Conservation (phyloP, 2,113 vertebrate species). For the Choloepus hoffmanni region DNA sequence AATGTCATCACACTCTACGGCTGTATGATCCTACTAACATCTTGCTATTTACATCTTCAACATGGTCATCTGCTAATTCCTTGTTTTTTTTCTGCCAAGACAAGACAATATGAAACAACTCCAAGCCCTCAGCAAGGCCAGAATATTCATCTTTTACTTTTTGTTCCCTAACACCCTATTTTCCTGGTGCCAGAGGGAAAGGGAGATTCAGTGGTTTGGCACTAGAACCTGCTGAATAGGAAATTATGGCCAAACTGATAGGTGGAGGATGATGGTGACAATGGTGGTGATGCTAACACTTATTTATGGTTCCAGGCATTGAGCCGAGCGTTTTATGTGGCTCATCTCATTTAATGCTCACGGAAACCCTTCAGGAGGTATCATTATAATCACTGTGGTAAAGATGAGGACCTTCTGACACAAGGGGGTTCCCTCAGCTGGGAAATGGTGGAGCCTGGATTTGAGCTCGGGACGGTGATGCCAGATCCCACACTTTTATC, state of each 20-base stretch:
- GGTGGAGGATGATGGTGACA: accelerated
- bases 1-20: accelerated
- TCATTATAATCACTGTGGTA: not conserved
- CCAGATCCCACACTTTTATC: not conserved
- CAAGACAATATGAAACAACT: not conserved
- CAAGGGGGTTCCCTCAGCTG: not conserved
- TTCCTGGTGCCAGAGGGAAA: not conserved
- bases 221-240: not conserved
- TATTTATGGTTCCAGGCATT: not conserved
- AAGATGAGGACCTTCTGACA: not conserved
- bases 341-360: not conserved
- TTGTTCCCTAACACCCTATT: not conserved
- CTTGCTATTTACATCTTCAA: not conserved
- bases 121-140: not conserved
- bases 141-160: not conserved
- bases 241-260: not conserved
- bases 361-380: not conserved
- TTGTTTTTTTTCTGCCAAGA: not conserved
- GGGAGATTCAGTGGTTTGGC: not conserved
- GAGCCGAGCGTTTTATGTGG: not conserved
- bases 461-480: not conserved
- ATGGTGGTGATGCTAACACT: not conserved
- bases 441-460: not conserved
- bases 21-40: no score
- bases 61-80: not conserved